phyloP scores from a whole-genome alignment of 2,797 vertebrate genomes.

The Sebastes iracundus region DNA sequence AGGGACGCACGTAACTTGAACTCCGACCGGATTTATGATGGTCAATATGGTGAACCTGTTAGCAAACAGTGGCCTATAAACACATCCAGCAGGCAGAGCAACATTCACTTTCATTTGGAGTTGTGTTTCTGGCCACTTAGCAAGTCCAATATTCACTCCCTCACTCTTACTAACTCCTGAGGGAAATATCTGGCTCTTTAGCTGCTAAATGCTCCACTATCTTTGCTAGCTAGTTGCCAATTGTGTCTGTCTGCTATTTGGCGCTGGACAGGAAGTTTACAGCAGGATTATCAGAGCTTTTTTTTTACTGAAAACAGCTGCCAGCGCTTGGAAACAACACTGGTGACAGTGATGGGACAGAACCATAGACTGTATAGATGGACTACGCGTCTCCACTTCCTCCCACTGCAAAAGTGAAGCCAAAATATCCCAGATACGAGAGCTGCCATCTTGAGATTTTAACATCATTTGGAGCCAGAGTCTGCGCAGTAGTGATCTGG shows the following conservation, averaged over 20 bases:
- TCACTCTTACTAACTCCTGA: background rate
- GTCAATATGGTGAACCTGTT: too few relatives aligned
- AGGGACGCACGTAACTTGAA: too few relatives aligned
- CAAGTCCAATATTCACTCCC: background rate
- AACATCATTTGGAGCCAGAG: too few relatives aligned
- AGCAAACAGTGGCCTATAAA: background rate
- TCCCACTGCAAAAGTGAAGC: too few relatives aligned
- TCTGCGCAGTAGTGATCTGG: too few relatives aligned
- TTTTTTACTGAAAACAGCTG: background rate
- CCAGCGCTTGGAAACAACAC: background rate
- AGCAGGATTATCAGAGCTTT: background rate
- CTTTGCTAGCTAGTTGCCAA: background rate
- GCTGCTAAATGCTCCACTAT: background rate
- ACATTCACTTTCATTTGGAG: background rate
- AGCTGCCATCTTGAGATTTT: too few relatives aligned
- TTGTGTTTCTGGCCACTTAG: too few relatives aligned
- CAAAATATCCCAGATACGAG: too few relatives aligned
- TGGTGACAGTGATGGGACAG: background rate
- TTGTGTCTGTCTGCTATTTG: background rate
- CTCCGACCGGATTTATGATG: too few relatives aligned
- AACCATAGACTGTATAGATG: background rate
- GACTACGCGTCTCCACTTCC: too few relatives aligned
- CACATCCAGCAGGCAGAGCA: background rate
- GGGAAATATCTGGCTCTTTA: background rate
- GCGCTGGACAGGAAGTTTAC: background rate